A percentile compares a stretch with the other conserved stretches of the same genome.
phyloP scores from a whole-genome alignment of 2,797 vertebrate species.

The Aselliscus stoliczkanus region DNA sequence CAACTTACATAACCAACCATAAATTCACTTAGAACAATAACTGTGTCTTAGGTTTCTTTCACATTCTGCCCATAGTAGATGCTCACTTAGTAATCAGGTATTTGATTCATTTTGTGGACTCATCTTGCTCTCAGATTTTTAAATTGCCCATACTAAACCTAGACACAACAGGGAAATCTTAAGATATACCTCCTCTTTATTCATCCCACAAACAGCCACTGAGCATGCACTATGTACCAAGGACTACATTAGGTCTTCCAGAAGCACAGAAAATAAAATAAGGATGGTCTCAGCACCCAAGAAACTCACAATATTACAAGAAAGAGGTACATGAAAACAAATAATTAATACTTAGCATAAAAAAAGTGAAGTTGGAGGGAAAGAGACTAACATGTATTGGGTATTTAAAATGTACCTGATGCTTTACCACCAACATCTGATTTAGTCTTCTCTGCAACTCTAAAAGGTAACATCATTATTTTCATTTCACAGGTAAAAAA shows the following conservation, averaged over 20 bases:
- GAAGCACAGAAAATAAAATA: neutral
- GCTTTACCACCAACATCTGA: neutral
- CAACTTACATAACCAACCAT: no score
- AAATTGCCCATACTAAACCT: neutral
- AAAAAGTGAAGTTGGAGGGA: neutral
- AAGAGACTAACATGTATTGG: neutral
- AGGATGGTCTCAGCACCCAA: neutral
- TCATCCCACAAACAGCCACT: neutral
- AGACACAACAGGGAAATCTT: neutral
- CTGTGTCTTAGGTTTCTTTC: neutral
- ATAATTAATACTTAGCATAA: neutral
- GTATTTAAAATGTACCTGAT: neutral
- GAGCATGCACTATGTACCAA: neutral
- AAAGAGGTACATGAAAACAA: neutral
- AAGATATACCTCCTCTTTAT: neutral
- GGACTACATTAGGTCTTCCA: neutral
- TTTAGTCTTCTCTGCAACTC: neutral
- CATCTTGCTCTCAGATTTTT: neutral
- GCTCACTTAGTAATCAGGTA: neutral
- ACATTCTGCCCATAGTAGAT: neutral
- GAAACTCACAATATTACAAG: neutral
- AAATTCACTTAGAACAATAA: no score
- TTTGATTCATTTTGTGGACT: neutral
- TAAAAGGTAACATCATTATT: neutral
- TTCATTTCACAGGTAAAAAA: neutral